Conservation (phyloP, 2,888 invertebrate genomes). For the Drosophila paranaensis region DNA sequence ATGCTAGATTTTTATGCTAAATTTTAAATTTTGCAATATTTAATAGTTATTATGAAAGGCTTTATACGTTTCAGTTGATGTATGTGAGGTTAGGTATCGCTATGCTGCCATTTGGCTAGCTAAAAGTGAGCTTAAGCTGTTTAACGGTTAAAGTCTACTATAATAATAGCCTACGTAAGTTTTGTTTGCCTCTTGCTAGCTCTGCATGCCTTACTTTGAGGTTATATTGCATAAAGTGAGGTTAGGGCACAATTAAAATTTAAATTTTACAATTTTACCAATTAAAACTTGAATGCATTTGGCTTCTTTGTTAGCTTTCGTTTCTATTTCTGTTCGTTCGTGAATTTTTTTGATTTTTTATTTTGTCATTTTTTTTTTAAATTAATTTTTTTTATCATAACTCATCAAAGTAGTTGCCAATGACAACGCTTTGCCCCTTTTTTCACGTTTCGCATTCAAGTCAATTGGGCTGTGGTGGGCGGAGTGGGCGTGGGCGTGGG, state of each 20-base stretch:
- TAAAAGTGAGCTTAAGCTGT: neutral
- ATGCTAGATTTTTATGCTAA: too few species aligned
- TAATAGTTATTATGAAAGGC: too few species aligned
- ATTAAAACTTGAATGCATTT: constrained; percentile 69
- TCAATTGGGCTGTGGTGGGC: constrained; percentile 6
- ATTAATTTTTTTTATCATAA: constrained; percentile 13
- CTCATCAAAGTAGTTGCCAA: constrained; percentile 45
- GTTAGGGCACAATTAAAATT: neutral
- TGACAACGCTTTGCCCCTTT: constrained; percentile 57
- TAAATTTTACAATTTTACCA: constrained; percentile 38
- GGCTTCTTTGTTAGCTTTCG: constrained; percentile 4
- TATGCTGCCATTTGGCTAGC: too few species aligned
- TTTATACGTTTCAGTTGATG: too few species aligned
- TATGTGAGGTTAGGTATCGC: neutral
- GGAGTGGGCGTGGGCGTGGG: too few species aligned
- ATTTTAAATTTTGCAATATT: too few species aligned
- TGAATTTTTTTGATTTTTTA: constrained; percentile 7
- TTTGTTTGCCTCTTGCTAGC: neutral
- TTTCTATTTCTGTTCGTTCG: neutral
- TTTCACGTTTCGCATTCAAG: constrained; percentile 15
- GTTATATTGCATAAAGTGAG: neutral
- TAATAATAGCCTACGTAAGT: neutral
- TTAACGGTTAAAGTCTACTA: neutral
- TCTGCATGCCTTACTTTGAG: neutral
- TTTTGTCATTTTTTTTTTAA: neutral